Conservation (phyloP, 2,888 invertebrate genomes). For the Eupithecia dodoneata region DNA sequence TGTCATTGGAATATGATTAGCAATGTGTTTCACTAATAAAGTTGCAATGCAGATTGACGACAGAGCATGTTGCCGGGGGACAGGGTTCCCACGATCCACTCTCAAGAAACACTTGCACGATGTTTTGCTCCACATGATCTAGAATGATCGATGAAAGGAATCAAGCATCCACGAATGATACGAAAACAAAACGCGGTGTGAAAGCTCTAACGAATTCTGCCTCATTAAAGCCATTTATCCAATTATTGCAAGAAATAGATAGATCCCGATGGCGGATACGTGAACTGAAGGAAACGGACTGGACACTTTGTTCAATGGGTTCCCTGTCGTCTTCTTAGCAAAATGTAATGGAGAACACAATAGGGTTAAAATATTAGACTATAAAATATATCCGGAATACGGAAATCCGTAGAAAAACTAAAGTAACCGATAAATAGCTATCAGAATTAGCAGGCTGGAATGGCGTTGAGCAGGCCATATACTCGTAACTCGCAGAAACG, state of each 20-base stretch:
- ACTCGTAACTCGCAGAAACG: no score
- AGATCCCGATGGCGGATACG: background rate
- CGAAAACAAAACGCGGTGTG: background rate
- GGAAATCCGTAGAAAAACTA: no score
- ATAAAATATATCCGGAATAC: no score
- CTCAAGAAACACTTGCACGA: conserved; percentile 48
- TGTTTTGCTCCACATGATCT: conserved; percentile 59
- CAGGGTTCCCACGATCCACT: conserved; percentile 64
- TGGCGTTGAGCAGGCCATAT: no score
- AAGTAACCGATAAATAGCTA: no score
- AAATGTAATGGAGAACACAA: no score
- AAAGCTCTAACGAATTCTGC: background rate
- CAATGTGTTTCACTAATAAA: conserved; percentile 29
- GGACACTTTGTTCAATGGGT: background rate
- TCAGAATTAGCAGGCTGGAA: no score
- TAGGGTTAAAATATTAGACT: no score
- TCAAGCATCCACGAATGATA: conserved; percentile 23
- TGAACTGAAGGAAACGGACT: background rate
- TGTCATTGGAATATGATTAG: conserved; percentile 12
- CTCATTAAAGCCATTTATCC: background rate
- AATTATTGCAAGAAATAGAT: background rate
- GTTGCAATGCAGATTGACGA: conserved; percentile 35
- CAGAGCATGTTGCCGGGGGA: conserved; percentile 41
- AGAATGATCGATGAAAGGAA: conserved; percentile 57
- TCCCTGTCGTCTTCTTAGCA: no score